Base-by-base conservation (phyloP, 2,888 invertebrate genomes). In the Cephus sareptanus region DNA sequence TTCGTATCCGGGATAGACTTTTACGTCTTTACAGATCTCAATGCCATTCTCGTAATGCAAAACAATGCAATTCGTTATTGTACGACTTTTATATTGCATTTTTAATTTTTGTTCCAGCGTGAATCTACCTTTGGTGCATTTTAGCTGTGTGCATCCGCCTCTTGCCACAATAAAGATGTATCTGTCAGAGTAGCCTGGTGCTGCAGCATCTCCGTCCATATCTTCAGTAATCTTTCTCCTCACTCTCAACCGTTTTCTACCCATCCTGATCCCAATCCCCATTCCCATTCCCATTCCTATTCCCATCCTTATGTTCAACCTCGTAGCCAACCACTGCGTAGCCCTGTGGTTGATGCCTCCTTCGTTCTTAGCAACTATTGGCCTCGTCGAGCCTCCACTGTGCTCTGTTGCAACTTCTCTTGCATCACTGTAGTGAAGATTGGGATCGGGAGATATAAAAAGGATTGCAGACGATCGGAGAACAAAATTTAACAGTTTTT, bases 111-210 rank as follows among this genome's bases (percentile, higher is more conserved):
- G 9, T 23, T 23, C 9, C 56, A 56, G 56, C 23, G 56, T 56
- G 56, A 56, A 23, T 56, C 56, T 23, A 23, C 56, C 56, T 56
- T 56, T 9, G 9, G 23, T 56, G 23, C 9, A 56, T 56, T 56
- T 23, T 56, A 23, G 56, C 56, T 75, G 75, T 31, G 75, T 78
- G 69, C 15, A 69, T 74, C 74, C 15, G 74, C 34, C 79, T 79
- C 70, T 69, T 74, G 79, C 69, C 75, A 81, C 81, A 82, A 85
- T 85, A 83, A 85, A 85, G 85, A 85, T 82, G 84, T 83, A 85
- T 85, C 83, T 81, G 83, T 84, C 83, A 81, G 83, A 82, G 81
- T 75, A 73, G 77, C 68, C 80, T 76, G 80, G 80, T 81, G 81
- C 76, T 76, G 79, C 79, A 74, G 73, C 79, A 76, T 79, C 73